A percentile compares a stretch with the other conserved stretches of the same genome.
Evolutionary conservation across 2,888 invertebrate species (phyloP).

Genomic region (Bibio marci): DNA sequence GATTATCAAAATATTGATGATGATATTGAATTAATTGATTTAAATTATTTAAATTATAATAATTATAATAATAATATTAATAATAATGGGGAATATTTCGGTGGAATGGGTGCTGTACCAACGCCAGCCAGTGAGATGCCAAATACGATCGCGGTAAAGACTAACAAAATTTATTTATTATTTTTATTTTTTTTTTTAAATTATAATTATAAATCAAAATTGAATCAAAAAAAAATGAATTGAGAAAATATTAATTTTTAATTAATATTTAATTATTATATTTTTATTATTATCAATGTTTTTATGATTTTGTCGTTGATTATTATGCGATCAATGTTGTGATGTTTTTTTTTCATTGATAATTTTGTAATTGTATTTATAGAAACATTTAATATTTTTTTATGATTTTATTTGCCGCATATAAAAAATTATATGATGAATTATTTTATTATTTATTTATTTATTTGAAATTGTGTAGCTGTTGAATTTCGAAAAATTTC

Average conservation of each 20-base stretch:
- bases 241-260: neutral
- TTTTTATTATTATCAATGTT: neutral
- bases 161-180: neutral
- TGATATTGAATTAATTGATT: conserved; percentile 1
- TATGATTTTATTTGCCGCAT: too few relatives aligned
- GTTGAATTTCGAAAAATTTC: too few relatives aligned
- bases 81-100: too few relatives aligned
- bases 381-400: too few relatives aligned
- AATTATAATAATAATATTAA: too few relatives aligned
- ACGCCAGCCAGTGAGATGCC: conserved; percentile 31
- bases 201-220: neutral
- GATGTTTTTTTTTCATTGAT: too few relatives aligned
- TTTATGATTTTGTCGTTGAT: too few relatives aligned
- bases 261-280: neutral
- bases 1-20: neutral
- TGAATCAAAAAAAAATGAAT: neutral
- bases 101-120: conserved; percentile 29
- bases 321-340: too few relatives aligned
- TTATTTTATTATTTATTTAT: too few relatives aligned
- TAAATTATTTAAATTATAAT: neutral
- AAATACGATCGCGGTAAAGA: conserved; percentile 29
- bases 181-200: neutral
- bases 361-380: too few relatives aligned
- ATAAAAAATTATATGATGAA: too few relatives aligned
- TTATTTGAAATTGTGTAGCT: too few relatives aligned